These are phyloP conservation scores for Orthonevra nobilis DNA, from an alignment of 2,888 invertebrate species.

Conservation along the genomic window DNA sequence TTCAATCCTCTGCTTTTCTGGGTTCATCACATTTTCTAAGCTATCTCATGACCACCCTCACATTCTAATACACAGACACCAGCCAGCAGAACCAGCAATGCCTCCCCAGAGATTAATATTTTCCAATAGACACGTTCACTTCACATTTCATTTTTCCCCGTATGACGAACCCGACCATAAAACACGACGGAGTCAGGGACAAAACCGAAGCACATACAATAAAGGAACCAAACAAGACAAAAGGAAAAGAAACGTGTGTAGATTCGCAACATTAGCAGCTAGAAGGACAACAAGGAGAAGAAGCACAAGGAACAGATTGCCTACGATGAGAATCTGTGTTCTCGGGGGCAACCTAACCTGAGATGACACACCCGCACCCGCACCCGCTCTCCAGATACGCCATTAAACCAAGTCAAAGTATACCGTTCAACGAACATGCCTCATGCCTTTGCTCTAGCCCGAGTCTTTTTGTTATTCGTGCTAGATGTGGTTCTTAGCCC, in stretches of 20 bases:
- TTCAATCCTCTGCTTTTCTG: constrained; percentile 7
- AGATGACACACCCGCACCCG: constrained; percentile 5
- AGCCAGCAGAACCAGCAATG: constrained; percentile 25
- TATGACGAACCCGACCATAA: constrained; percentile 61
- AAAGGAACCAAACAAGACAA: constrained; percentile 16
- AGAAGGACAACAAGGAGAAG: constrained; percentile 20
- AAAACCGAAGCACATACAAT: constrained; percentile 5
- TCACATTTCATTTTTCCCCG: constrained; percentile 67
- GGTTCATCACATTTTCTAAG: constrained; percentile 31
- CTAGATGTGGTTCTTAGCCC: neutral
- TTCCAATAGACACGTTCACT: constrained; percentile 67
- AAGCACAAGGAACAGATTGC: constrained; percentile 45
- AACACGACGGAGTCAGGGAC: constrained; percentile 6
- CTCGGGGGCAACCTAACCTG: neutral
- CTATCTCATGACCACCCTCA: constrained; percentile 53
- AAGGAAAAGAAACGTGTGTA: constrained; percentile 50
- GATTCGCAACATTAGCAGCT: constrained; percentile 49
- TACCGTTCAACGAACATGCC: constrained; percentile 13
- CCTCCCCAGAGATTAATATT: constrained; percentile 67
- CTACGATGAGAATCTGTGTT: constrained; percentile 29
- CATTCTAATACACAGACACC: neutral
- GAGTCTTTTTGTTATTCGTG: constrained; percentile 6
- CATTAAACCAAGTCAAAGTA: constrained; percentile 4
- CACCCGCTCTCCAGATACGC: neutral
- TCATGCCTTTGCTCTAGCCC: constrained; percentile 3